These are phyloP conservation scores for Drosophila prostipennis DNA, from an alignment of 2,888 invertebrate species.

Conservation along the genomic window DNA sequence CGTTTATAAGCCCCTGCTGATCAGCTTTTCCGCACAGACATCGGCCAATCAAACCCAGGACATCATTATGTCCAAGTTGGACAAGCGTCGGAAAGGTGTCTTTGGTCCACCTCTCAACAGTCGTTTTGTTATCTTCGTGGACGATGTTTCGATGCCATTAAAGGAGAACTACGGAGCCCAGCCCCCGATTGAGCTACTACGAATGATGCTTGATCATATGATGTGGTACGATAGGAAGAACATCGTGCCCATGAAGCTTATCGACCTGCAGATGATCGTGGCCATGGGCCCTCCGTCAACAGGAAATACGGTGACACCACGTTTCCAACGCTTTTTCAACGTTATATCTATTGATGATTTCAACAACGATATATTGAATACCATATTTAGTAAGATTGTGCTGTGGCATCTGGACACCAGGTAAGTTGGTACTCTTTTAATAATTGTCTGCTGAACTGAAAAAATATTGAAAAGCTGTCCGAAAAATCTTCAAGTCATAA, in stretches of 20 bases:
- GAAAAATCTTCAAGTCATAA: not conserved
- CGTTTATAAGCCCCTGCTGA: constrained; percentile 92
- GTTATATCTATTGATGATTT: constrained; percentile 95
- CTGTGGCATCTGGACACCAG: constrained; percentile 98
- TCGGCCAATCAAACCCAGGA: constrained; percentile 97
- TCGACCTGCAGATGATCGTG: constrained; percentile 94
- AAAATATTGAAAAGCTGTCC: not conserved
- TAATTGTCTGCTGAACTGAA: too few relatives aligned
- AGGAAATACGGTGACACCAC: constrained; percentile 92
- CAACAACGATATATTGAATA: constrained; percentile 91
- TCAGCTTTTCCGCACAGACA: constrained; percentile 97
- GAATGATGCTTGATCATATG: constrained; percentile 95
- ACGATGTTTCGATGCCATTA: constrained; percentile 98
- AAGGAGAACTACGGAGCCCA: constrained; percentile 94
- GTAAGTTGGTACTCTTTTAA: constrained; percentile 85
- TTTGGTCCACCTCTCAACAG: constrained; percentile 97
- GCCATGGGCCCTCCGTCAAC: constrained; percentile 93
- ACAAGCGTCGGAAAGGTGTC: constrained; percentile 96
- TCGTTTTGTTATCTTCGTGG: constrained; percentile 95
- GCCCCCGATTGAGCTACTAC: constrained; percentile 95
- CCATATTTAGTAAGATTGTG: constrained; percentile 95
- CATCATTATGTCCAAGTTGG: constrained; percentile 96
- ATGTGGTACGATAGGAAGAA: constrained; percentile 96
- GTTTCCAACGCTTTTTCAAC: constrained; percentile 94
- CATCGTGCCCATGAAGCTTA: constrained; percentile 90